phyloP scores from a whole-genome alignment of 2,888 invertebrate genomes.

The Stramonita haemastoma region DNA sequence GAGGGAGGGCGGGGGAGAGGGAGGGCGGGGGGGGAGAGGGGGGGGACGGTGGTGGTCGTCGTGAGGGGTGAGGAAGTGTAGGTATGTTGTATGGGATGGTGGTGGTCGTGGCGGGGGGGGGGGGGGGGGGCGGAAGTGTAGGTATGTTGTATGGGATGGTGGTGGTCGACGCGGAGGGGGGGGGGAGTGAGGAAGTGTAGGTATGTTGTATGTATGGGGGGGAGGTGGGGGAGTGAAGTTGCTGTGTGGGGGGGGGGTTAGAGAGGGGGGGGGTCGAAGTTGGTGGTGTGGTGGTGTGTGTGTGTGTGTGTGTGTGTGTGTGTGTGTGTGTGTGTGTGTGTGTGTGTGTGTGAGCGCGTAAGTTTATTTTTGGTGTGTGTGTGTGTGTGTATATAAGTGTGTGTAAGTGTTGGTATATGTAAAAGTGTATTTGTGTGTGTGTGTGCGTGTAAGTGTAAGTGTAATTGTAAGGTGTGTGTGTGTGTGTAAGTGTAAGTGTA shows the following conservation, averaged over 20 bases:
- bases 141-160: not conserved
- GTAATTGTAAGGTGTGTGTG: too few species aligned
- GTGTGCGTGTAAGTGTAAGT: too few species aligned
- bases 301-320: not conserved
- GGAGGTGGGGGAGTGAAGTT: not conserved
- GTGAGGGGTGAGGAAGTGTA: not conserved
- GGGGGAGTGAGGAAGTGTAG: not conserved
- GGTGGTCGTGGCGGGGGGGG: not conserved
- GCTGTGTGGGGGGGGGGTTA: too few species aligned
- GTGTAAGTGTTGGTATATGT: too few species aligned
- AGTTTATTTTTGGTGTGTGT: too few species aligned
- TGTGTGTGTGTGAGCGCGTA: too few species aligned
- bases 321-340: not conserved
- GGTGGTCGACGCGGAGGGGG: not conserved
- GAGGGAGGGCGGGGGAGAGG: constrained; percentile 29
- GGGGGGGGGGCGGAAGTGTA: too few species aligned
- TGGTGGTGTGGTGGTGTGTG: not conserved
- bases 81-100: too few species aligned
- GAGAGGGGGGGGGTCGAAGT: not conserved
- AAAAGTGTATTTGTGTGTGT: too few species aligned
- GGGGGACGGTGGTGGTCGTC: too few species aligned
- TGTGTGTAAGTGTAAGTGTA: too few species aligned
- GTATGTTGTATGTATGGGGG: not conserved
- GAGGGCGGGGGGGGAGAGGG: not conserved
- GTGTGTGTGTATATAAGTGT: too few species aligned